These are phyloP conservation scores for Polypedilum vanderplanki DNA, from an alignment of 1,140 invertebrate genomes.

Conservation along the genomic window DNA sequence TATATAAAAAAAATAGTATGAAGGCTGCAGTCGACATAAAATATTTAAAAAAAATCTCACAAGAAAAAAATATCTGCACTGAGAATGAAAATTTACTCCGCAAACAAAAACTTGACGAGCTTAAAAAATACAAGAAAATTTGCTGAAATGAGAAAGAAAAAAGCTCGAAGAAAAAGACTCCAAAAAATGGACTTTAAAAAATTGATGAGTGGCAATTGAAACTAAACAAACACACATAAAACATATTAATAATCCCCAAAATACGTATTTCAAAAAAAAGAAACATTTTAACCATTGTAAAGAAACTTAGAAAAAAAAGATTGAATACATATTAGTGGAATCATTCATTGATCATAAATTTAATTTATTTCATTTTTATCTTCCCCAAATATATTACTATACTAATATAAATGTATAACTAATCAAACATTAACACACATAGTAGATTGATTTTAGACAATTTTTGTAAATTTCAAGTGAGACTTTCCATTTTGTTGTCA, in stretches of 20 bases:
- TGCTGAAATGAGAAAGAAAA: neutral
- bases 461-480: no score
- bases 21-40: neutral
- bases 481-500: no score
- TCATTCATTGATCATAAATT: neutral
- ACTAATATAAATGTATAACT: no score
- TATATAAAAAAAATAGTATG: neutral
- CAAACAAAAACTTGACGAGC: neutral
- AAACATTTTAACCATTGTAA: slow-evolving; percentile 23
- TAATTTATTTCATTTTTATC: neutral
- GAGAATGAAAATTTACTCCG: neutral
- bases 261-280: slow-evolving; percentile 23
- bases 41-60: neutral
- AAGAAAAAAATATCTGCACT: slow-evolving; percentile 8
- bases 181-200: neutral
- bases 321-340: neutral
- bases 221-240: neutral
- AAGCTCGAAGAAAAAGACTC: slow-evolving; percentile 6
- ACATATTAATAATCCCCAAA: slow-evolving; percentile 28
- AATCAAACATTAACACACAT: no score
- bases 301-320: slow-evolving; percentile 2
- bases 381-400: neutral
- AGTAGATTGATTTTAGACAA: no score
- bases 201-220: slow-evolving; percentile 28
- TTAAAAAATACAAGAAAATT: neutral